phyloP scores from a whole-genome alignment of 1,140 invertebrate genomes.

The Drosophila miranda region DNA sequence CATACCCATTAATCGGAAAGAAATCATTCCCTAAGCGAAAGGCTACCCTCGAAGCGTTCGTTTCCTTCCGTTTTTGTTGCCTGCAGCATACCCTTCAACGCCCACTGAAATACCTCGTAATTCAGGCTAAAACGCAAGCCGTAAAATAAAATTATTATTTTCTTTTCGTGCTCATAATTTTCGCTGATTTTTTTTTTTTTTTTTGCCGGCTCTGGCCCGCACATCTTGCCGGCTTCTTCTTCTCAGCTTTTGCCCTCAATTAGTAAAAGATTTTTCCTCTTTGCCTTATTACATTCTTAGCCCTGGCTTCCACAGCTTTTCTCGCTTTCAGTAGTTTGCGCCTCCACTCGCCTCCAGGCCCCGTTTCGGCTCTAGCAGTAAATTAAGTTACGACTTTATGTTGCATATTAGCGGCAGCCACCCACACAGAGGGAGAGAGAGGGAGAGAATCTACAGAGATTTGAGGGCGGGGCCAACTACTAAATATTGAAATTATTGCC shows the following conservation, averaged over 20 bases:
- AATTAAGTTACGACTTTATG: conserved; percentile 46
- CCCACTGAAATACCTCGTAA: conserved; percentile 2
- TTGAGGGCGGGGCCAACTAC: background rate
- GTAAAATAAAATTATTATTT: conserved; percentile 80
- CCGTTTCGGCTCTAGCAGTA: conserved; percentile 19
- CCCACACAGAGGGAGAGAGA: background rate
- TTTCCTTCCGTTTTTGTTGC: too few relatives aligned
- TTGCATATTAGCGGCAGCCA: conserved; percentile 33
- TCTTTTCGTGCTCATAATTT: conserved; percentile 79
- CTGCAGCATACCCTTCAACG: too few relatives aligned
- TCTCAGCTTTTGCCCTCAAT: too few relatives aligned
- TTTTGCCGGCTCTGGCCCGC: too few relatives aligned
- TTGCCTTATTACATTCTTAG: conserved; percentile 67
- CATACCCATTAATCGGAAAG: too few relatives aligned
- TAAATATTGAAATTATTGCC: conserved; percentile 31
- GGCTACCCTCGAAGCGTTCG: too few relatives aligned
- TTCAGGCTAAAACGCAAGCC: background rate
- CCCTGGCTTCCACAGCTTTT: conserved; percentile 39
- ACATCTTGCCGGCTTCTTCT: too few relatives aligned
- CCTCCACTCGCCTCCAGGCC: background rate
- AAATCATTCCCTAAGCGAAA: too few relatives aligned
- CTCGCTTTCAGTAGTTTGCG: conserved; percentile 24
- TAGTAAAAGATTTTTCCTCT: too few relatives aligned
- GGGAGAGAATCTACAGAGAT: background rate
- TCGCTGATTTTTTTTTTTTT: conserved; percentile 36